These are phyloP conservation scores for Chelon auratus DNA, from an alignment of 2,797 vertebrate genomes.

Conservation along the genomic window DNA sequence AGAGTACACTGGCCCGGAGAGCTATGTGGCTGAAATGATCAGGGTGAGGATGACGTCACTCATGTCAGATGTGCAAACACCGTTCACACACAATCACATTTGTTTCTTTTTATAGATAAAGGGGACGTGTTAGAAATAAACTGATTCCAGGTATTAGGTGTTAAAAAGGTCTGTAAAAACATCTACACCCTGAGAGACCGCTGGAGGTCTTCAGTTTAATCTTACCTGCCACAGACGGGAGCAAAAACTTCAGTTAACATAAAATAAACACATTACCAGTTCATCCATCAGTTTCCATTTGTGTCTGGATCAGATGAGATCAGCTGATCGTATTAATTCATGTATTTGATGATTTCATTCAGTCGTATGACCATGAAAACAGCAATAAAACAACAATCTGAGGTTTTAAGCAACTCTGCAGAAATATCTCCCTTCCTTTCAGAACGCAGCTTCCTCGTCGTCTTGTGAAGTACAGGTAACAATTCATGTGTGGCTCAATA, in stretches of 20 bases:
- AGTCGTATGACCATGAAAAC: no score
- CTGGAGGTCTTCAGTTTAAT: no score
- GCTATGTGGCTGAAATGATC: constrained; percentile 99
- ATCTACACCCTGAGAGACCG: no score
- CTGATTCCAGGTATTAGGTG: neutral
- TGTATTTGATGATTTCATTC: no score
- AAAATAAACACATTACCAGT: no score
- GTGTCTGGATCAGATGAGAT: no score
- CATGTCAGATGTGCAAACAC: neutral
- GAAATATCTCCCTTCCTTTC: neutral
- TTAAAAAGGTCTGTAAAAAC: neutral
- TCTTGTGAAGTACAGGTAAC: neutral
- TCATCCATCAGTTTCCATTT: no score
- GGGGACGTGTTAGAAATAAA: neutral
- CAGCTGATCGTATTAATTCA: no score
- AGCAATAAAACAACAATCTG: no score
- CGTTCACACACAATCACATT: neutral
- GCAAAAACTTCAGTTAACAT: no score
- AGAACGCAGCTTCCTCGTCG: neutral
- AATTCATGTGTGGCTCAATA: neutral
- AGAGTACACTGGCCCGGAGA: constrained; percentile 97
- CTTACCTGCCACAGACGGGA: neutral
- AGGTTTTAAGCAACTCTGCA: no score
- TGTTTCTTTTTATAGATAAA: neutral
- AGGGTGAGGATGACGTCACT: constrained; percentile 85